Evolutionary conservation across 2,113 vertebrate species (phyloP), one percentile per base, ranked within the genome.

Genomic region (Calyptommatus sinebrachiatus): DNA sequence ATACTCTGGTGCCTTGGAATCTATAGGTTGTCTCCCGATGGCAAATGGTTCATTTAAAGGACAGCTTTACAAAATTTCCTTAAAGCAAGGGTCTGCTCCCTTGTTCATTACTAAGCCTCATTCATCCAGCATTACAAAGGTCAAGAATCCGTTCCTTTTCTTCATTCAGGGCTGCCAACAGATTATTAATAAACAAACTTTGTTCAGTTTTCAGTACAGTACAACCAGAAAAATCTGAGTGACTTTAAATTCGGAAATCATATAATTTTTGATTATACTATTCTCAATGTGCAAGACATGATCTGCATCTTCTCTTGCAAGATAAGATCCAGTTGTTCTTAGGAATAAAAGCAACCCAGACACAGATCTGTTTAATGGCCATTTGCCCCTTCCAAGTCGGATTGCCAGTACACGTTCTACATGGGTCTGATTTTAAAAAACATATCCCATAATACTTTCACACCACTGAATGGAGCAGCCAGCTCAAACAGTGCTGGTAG

Each of bases 41-140:
- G 79, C 87, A 78, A 26, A 72, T 85, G 78, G 87, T 90, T 92
- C 88, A 87, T 65, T 31, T 80, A 80, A 89, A 92, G 88, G 90
- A 85, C 86, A 88, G 77, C 81, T 73, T 77, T 71, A 86, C 83
- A 80, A 77, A 85, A 89, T 84, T 84, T 89, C 84, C 78, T 88
- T 79, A 62, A 87, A 89, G 89, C 83, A 85, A 80, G 78, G 76
- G 74, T 88, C 79, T 83, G 83, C 79, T 61, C 76, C 78, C 79
- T 70, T 16, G 31, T 29, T 20, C 84, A 80, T 78, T 81, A 69
- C 21, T 2, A 83, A 81, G 53, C 75, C 75, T 71, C 85, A 82
- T 83, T 78, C 79, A 73, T 20, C 73, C 5, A 79, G 63, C 78
- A 35, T 79, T 75, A 67, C 81, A 89, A 86, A 89, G 88, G 86